A percentile compares a stretch with the other conserved stretches of the same genome.
These are phyloP conservation scores for Anolis sagrei DNA, from an alignment of 2,113 vertebrate species.

Conservation along the genomic window DNA sequence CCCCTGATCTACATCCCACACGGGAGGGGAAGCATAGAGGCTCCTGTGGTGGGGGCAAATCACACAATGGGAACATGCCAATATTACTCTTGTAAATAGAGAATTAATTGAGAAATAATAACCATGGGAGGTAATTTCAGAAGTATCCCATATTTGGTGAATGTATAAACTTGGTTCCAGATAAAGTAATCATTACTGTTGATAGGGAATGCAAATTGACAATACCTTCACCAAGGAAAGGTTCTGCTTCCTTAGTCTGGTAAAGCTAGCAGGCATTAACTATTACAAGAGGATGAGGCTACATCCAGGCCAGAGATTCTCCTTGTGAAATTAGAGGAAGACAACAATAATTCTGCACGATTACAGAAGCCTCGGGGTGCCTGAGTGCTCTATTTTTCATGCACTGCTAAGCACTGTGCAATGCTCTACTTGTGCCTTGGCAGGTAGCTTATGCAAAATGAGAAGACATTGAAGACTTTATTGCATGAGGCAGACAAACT, in stretches of 20 bases:
- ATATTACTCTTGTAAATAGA: neutral
- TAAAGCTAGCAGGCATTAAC: neutral
- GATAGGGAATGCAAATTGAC: neutral
- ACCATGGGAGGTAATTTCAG: neutral
- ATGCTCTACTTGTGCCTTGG: neutral
- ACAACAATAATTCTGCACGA: neutral
- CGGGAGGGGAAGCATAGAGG: neutral
- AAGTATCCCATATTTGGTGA: neutral
- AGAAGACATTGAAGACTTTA: neutral
- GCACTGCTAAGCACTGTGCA: neutral
- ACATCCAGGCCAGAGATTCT: neutral
- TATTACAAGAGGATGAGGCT: neutral
- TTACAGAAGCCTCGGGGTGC: neutral
- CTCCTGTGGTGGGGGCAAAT: neutral
- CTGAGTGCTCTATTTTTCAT: neutral
- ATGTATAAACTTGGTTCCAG: neutral
- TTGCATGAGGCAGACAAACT: too few relatives aligned
- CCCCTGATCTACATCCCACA: neutral
- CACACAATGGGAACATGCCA: neutral
- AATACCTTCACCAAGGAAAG: neutral
- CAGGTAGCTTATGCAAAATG: conserved; percentile 1
- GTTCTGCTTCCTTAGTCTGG: neutral
- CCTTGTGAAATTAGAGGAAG: neutral
- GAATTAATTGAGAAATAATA: neutral
- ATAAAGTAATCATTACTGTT: neutral